Base-by-base conservation (phyloP, 1,140 invertebrate species). In the Lordiphosa stackelbergi region DNA sequence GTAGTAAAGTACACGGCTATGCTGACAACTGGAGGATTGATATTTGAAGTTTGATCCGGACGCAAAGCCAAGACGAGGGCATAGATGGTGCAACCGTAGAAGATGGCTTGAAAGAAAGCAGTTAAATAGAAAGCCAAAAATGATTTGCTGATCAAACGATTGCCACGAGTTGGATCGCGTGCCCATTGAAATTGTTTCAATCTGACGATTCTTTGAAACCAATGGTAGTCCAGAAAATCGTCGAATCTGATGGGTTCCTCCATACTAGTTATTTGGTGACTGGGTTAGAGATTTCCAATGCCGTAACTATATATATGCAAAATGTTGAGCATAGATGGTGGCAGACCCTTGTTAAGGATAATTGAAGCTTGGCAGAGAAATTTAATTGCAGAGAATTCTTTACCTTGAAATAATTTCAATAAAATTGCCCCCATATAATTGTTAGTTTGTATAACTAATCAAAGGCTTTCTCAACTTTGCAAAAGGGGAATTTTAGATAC, bases 1-100 rank as follows among this genome's bases (percentile, higher is more conserved):
- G 61, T 41, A 6, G 59, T 47, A n/a, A 72, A 77, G 35, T 65
- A 77, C 0, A 47, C 4, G 1, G 58, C 53, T 4, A 78, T 73
- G 55, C 63, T 58, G 0, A 77, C 0, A 0, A 60, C 48, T 2
- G 73, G 49, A 3, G 70, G 42, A 36, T 78, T 73, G 2, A 38
- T 45, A 40, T 57, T 46, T 1, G 38, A 3, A 0, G 47, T 28
- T 3, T 6, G 5, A 7, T 58, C 68, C 10, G 52, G 8, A 2
- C 22, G 9, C 8, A 42, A 41, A 3, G 5, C 10, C 0, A 61
- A 0, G 0, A 75, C 34, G 2, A 63, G 46, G 5, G 54, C 42
- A 45, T 12, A 52, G 0, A 38, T 9, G 35, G 65, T 66, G 9
- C n/a, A 6, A 13, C 41, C 12, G 2, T 42, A 63, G 37, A 63